phyloP scores from a whole-genome alignment of 2,797 vertebrate species.

The Amblyraja radiata region DNA sequence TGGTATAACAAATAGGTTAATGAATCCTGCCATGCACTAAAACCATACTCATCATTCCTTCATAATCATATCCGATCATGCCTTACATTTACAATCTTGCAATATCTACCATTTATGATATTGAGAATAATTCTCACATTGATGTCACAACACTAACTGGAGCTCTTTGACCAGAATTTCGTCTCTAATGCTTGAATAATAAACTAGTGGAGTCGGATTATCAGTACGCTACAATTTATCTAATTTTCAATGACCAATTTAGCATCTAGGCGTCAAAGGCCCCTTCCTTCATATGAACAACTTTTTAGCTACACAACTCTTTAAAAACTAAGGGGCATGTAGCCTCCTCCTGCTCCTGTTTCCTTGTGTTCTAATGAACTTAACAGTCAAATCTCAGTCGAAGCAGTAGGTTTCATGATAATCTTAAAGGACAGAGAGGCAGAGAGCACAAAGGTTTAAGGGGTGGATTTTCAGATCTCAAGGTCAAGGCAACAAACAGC shows the following conservation, averaged over 20 bases:
- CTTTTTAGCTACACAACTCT: not conserved
- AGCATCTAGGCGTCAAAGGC: not conserved
- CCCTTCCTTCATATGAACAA: not conserved
- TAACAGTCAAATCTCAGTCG: too few relatives aligned
- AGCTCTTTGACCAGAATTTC: not conserved
- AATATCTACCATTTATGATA: not conserved
- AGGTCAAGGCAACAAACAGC: too few relatives aligned
- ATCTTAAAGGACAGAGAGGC: too few relatives aligned
- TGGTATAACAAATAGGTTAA: too few relatives aligned
- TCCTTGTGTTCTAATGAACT: too few relatives aligned
- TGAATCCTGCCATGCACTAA: not conserved
- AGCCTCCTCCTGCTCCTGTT: too few relatives aligned
- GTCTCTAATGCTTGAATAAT: not conserved
- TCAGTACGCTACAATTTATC: not conserved
- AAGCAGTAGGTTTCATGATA: too few relatives aligned
- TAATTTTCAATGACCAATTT: not conserved
- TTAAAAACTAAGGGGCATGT: not conserved
- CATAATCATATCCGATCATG: not conserved
- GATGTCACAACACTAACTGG: not conserved
- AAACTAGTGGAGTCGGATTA: not conserved
- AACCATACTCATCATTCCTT: not conserved
- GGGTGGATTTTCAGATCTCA: too few relatives aligned
- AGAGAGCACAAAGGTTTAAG: too few relatives aligned
- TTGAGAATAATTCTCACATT: not conserved
- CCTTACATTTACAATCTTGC: not conserved